phyloP scores from a whole-genome alignment of 2,113 vertebrate genomes.

The Clarias gariepinus region DNA sequence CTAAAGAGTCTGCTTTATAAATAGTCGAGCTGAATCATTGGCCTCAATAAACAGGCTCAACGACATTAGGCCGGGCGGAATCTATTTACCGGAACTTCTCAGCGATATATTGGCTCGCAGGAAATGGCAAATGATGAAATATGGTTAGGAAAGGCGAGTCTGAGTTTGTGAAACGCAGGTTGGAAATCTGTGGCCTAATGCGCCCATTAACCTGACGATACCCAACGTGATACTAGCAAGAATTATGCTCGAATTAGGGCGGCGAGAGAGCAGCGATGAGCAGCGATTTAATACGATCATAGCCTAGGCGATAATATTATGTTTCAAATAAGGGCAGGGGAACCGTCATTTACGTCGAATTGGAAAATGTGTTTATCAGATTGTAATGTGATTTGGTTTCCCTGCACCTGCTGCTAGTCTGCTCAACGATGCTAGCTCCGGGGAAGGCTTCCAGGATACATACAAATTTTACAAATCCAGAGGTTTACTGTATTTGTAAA shows the following conservation, averaged over 20 bases:
- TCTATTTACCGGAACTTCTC: conserved; percentile 66
- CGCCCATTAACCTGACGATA: conserved; percentile 76
- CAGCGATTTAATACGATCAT: conserved; percentile 53
- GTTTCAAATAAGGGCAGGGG: conserved; percentile 45
- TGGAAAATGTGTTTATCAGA: conserved; percentile 38
- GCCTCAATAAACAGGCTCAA: conserved; percentile 62
- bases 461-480: too few relatives aligned
- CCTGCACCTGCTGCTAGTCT: conserved; percentile 25
- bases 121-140: conserved; percentile 71
- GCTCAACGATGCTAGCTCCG: not conserved
- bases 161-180: conserved; percentile 60
- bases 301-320: conserved; percentile 55
- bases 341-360: conserved; percentile 42
- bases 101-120: conserved; percentile 59
- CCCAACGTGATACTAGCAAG: conserved; percentile 68
- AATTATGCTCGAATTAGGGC: conserved; percentile 72
- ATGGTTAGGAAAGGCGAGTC: conserved; percentile 59
- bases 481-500: not conserved
- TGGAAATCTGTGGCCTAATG: conserved; percentile 73
- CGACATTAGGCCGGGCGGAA: conserved; percentile 62
- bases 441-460: not conserved
- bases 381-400: conserved; percentile 34
- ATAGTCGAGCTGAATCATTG: conserved; percentile 59
- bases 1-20: conserved; percentile 55
- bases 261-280: conserved; percentile 58